Evolutionary conservation across 2,888 invertebrate genomes (phyloP).

Genomic region (Leptura quadrifasciata): DNA sequence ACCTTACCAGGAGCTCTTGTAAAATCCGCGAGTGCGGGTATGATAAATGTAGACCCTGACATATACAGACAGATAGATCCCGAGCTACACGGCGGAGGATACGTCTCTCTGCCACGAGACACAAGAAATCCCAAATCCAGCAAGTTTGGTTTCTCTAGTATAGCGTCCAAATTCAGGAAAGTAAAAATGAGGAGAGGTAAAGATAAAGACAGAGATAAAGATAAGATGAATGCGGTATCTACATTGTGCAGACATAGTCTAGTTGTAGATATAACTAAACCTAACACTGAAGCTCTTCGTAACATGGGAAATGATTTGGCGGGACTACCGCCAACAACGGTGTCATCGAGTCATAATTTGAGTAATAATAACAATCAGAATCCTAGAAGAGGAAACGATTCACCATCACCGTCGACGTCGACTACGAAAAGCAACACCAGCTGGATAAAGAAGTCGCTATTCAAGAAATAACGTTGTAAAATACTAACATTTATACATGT

Average conservation of each 20-base stretch:
- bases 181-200: slow-evolving; percentile 75
- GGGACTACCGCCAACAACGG: slow-evolving; percentile 5
- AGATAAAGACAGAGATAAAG: slow-evolving; percentile 51
- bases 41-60: slow-evolving; percentile 82
- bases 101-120: slow-evolving; percentile 76
- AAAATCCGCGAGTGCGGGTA: slow-evolving; percentile 86
- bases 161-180: slow-evolving; percentile 79
- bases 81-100: slow-evolving; percentile 72
- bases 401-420: slow-evolving; percentile 35
- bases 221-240: slow-evolving; percentile 77
- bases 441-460: slow-evolving; percentile 67
- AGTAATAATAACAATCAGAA: slow-evolving; percentile 44
- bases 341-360: neutral
- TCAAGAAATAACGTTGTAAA: slow-evolving; percentile 62
- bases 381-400: slow-evolving; percentile 38
- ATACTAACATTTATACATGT: slow-evolving; percentile 45
- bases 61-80: slow-evolving; percentile 77
- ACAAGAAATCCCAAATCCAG: slow-evolving; percentile 65
- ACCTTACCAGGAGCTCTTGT: slow-evolving; percentile 75
- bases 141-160: slow-evolving; percentile 75
- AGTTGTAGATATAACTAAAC: slow-evolving; percentile 77
- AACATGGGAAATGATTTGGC: neutral
- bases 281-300: slow-evolving; percentile 16
- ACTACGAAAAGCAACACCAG: slow-evolving; percentile 59
- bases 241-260: slow-evolving; percentile 85